A percentile compares a stretch with the other conserved stretches of the same genome.
These are phyloP conservation scores for Anagrus nilaparvatae DNA, from an alignment of 1,140 invertebrate species.

Conservation along the genomic window DNA sequence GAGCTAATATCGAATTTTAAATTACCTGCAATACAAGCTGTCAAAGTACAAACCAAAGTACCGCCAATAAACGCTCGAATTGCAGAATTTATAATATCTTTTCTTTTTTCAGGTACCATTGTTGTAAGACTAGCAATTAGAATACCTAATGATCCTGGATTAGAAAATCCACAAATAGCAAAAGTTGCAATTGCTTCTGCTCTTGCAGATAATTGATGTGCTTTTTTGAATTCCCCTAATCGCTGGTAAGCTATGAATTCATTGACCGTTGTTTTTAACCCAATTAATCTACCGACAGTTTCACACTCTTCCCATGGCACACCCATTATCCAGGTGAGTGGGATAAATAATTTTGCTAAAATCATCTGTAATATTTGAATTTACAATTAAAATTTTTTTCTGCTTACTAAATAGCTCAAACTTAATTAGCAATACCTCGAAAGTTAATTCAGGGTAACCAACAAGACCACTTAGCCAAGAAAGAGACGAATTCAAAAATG, in stretches of 20 bases:
- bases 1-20: background rate
- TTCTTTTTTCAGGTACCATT: slow-evolving; percentile 64
- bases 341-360: slow-evolving; percentile 77
- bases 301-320: slow-evolving; percentile 67
- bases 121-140: slow-evolving; percentile 68
- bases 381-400: too few species aligned
- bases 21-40: slow-evolving; percentile 79
- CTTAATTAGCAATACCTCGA: slow-evolving; percentile 35
- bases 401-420: too few species aligned
- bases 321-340: slow-evolving; percentile 69
- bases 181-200: slow-evolving; percentile 78
- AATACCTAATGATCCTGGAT: slow-evolving; percentile 81
- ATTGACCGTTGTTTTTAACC: slow-evolving; percentile 79
- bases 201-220: slow-evolving; percentile 46
- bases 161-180: slow-evolving; percentile 90
- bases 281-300: slow-evolving; percentile 68
- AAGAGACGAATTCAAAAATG: slow-evolving; percentile 69
- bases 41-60: slow-evolving; percentile 78
- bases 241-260: slow-evolving; percentile 82
- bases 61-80: slow-evolving; percentile 78
- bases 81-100: slow-evolving; percentile 57
- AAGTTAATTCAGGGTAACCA: slow-evolving; percentile 43
- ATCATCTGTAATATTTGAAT: slow-evolving; percentile 47
- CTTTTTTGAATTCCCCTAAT: slow-evolving; percentile 53
- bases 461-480: slow-evolving; percentile 70